phyloP scores from a whole-genome alignment of 2,888 invertebrate genomes.

The Chaetogeoica ovagalla region DNA sequence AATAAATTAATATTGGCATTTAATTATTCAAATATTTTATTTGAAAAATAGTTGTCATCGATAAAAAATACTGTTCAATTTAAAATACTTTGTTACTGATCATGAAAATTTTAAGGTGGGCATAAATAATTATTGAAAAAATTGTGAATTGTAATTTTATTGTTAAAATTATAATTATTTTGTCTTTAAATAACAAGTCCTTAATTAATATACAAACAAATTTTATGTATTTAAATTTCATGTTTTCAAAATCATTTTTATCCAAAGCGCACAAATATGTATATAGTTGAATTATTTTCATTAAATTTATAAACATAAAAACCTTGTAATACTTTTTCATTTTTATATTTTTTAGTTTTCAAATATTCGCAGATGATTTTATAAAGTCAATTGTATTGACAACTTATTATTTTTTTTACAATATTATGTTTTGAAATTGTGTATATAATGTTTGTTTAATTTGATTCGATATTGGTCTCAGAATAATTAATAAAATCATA shows the following conservation, averaged over 20 bases:
- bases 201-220: not conserved
- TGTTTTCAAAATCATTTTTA: too few species aligned
- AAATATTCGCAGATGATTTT: not conserved
- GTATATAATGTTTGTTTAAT: not conserved
- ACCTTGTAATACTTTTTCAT: not conserved
- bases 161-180: not conserved
- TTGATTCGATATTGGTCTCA: not conserved
- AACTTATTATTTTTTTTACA: too few species aligned
- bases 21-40: conserved; percentile 15
- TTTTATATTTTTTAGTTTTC: not conserved
- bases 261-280: not conserved
- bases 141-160: not conserved
- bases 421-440: not conserved
- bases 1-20: not conserved
- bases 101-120: conserved; percentile 12
- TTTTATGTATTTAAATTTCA: too few species aligned
- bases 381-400: too few species aligned
- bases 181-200: not conserved
- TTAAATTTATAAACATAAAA: not conserved
- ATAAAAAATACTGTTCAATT: not conserved
- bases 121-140: conserved; percentile 29
- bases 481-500: not conserved
- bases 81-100: conserved; percentile 22
- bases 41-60: not conserved
- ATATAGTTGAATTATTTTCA: not conserved